phyloP scores from a whole-genome alignment of 2,888 invertebrate species.

The Bombyx huttoni region DNA sequence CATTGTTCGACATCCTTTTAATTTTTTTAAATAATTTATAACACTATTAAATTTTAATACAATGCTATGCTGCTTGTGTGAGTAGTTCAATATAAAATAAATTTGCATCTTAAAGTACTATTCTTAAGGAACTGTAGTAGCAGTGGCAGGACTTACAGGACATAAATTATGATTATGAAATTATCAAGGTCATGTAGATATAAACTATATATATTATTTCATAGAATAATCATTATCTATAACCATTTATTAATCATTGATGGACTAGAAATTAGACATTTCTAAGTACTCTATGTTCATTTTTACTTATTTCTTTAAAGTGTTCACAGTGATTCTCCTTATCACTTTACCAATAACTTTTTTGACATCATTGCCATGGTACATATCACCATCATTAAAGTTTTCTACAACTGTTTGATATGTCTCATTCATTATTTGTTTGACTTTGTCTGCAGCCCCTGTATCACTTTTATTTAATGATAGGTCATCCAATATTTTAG shows the following conservation, averaged over 20 bases:
- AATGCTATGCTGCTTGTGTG: too few relatives aligned
- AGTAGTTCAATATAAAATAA: too few relatives aligned
- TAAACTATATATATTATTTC: not conserved
- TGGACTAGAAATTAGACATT: not conserved
- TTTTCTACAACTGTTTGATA: conserved; percentile 41
- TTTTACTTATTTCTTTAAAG: conserved; percentile 17
- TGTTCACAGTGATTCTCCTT: conserved; percentile 44
- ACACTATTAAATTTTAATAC: too few relatives aligned
- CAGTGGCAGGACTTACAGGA: too few relatives aligned
- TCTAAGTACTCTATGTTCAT: not conserved
- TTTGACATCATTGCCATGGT: conserved; percentile 42
- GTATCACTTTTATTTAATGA: conserved; percentile 11
- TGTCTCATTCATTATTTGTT: conserved; percentile 55
- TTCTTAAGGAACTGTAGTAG: too few relatives aligned
- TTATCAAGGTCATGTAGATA: too few relatives aligned
- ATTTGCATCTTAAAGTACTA: too few relatives aligned
- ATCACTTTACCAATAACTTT: conserved; percentile 39
- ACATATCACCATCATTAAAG: conserved; percentile 33
- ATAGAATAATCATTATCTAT: too few relatives aligned
- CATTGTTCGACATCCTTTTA: too few relatives aligned
- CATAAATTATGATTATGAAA: too few relatives aligned
- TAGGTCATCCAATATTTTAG: conserved; percentile 10
- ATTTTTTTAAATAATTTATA: too few relatives aligned
- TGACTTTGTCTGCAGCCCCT: conserved; percentile 26
- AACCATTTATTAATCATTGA: not conserved